These are phyloP conservation scores for Campoletis raptor DNA, from an alignment of 2,888 invertebrate species.

Conservation along the genomic window DNA sequence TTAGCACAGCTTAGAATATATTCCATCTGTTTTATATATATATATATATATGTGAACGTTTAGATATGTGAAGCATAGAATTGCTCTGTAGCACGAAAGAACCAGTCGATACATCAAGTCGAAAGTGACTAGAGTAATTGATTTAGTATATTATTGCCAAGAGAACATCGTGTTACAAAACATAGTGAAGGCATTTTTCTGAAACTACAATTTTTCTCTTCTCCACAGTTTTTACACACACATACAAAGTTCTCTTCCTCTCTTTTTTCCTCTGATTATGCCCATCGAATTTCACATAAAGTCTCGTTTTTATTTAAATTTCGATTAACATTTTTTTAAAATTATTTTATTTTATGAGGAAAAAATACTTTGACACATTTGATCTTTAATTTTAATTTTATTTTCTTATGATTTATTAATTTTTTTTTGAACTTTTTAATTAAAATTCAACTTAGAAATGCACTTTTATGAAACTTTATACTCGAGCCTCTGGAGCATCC, in stretches of 20 bases:
- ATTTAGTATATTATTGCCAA: constrained; percentile 66
- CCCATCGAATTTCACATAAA: constrained; percentile 20
- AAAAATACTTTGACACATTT: background rate
- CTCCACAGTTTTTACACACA: background rate
- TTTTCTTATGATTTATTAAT: background rate
- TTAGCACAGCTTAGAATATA: constrained; percentile 61
- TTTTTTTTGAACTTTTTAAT: background rate
- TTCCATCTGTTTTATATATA: constrained; percentile 12
- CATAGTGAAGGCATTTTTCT: constrained; percentile 59
- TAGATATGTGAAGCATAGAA: constrained; percentile 45
- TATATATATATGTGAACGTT: constrained; percentile 16
- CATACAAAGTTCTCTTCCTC: background rate
- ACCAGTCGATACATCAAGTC: constrained; percentile 67
- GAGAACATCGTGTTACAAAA: constrained; percentile 54
- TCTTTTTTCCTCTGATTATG: constrained; percentile 23
- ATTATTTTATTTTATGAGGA: background rate
- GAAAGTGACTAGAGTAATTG: constrained; percentile 66
- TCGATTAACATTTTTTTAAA: constrained; percentile 15
- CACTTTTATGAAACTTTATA: background rate
- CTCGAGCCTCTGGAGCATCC: background rate
- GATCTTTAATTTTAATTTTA: too few species aligned
- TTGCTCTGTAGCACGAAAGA: constrained; percentile 60
- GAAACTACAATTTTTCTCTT: constrained; percentile 37
- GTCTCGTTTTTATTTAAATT: constrained; percentile 9
- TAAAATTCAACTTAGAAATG: background rate